These are phyloP conservation scores for Etheostoma perlongum DNA, from an alignment of 2,797 vertebrate species.

Conservation along the genomic window DNA sequence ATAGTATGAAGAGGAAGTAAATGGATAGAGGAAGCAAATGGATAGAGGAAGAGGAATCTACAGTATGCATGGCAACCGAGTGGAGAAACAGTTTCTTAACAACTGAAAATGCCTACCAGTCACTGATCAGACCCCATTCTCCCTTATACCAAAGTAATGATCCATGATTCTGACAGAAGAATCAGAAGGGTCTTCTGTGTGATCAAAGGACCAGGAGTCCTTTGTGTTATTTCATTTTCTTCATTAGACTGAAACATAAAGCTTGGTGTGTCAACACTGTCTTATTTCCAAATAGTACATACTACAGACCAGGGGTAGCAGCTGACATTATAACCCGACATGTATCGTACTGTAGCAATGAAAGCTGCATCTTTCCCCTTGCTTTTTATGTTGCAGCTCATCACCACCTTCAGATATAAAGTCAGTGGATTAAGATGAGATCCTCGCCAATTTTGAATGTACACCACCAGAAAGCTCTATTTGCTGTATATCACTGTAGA, in stretches of 20 bases:
- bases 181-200: slow-evolving; percentile 22
- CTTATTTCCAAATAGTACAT: not conserved
- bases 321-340: slow-evolving; percentile 2
- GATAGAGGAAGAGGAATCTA: slow-evolving; percentile 15
- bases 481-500: slow-evolving; percentile 16
- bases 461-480: slow-evolving; percentile 38
- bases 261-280: not conserved
- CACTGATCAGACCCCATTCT: slow-evolving; percentile 31
- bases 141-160: slow-evolving; percentile 57
- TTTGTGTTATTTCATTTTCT: slow-evolving; percentile 7
- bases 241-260: slow-evolving; percentile 8
- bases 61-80: slow-evolving; percentile 22
- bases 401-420: not conserved
- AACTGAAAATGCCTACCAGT: slow-evolving; percentile 19
- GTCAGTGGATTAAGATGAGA: not conserved
- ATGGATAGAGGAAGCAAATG: slow-evolving; percentile 13
- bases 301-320: no score
- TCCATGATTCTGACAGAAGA: slow-evolving; percentile 25
- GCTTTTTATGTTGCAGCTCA: slow-evolving; percentile 8
- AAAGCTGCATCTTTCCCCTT: slow-evolving; percentile 14
- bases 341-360: slow-evolving; percentile 7
- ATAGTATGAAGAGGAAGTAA: slow-evolving; percentile 56
- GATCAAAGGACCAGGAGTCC: slow-evolving; percentile 37
- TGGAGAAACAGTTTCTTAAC: slow-evolving; percentile 10
- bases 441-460: slow-evolving; percentile 57